Evolutionary conservation across 2,888 invertebrate genomes (phyloP), one percentile per base, ranked within the genome.

Genomic region (Harpalus rubripes): DNA sequence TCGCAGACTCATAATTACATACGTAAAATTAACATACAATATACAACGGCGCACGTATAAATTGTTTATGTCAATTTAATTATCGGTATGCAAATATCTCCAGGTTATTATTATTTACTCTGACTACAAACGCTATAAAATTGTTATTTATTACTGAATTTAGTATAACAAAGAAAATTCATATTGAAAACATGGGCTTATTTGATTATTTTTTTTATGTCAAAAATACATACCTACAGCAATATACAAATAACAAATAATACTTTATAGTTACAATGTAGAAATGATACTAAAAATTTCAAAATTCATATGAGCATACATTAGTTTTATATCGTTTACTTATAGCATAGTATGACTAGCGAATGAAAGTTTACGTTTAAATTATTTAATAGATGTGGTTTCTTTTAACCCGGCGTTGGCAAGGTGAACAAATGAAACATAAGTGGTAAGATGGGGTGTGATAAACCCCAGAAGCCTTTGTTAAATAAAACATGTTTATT

Each of bases 41-140:
- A 39, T 68, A 68, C 68, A 68, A 68, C 68, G n/a, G 15, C 39
- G 68, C 26, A 68, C 41, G 41, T 68, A 68, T 68, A 68, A 39
- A 68, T 68, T 68, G 68, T 68, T 32, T 68, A 68, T 68, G 68
- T 68, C 68, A 68, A 68, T 68, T 68, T 68, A 68, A 68, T 68
- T 68, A 68, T 68, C 68, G 68, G 68, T 68, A 41, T 68, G 68
- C 68, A 68, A 68, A 68, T 68, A 68, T 68, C 68, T 39, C 68
- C 26, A 16, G 68, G 68, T 68, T 68, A 41, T 68, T 68, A 68
- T 68, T 68, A 68, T 68, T 68, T 68, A 39, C 68, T 32, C 15
- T 41, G 41, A 41, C 68, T 39, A 68, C 15, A 68, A 68, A 68
- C 7, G 41, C 39, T 41, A 68, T 68, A 68, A 68, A 68, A 68